Base-by-base conservation (phyloP, 1,140 invertebrate genomes). In the Penaeus chinensis region DNA sequence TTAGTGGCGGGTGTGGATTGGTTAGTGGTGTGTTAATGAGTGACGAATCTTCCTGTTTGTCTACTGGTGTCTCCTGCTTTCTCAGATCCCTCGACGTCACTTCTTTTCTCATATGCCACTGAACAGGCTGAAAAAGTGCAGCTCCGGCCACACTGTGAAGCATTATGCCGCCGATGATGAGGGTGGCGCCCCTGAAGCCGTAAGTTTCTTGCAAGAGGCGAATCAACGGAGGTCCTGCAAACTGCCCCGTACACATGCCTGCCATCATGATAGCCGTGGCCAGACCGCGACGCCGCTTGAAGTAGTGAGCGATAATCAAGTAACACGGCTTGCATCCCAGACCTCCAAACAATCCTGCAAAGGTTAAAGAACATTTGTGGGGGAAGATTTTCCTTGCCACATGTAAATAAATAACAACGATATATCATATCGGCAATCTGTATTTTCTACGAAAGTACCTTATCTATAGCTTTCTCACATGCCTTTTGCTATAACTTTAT, bases 181-280 rank as follows among this genome's bases (percentile, higher is more conserved):
- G 69, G 19, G 86, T 87, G 22, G 86, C 86, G 54, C 86, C 86
- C 61, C 27, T 63, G 61, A 65, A 87, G 61, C 80, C 80, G 42
- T 87, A 87, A 47, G 77, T 71, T 20, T 65, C 71, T 22, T 82
- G 86, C 37, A 87, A 62, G n/a, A 82, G 24, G 69, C 80, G 80
- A 32, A 87, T 47, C 8, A 82, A 54, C 8, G 86, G 86, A 13
- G 86, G 86, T 3, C 80, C 86, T 24, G 76, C 61, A 13, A 87
- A 62, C 74, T 87, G 86, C 13, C 86, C 80, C 8, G 32, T 83
- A n/a, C 80, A 83, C 71, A 77, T 69, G 22, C 86, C 80, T 4
- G 80, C 47, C 80, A 83, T 87, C 60, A 83, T 82, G 60, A 87
- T 32, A 20, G 80, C 86, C 37, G 76, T 87, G 86, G 86, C 86